Evolutionary conservation across 2,888 invertebrate genomes (phyloP).

Genomic region (Ophonus ardosiacus): DNA sequence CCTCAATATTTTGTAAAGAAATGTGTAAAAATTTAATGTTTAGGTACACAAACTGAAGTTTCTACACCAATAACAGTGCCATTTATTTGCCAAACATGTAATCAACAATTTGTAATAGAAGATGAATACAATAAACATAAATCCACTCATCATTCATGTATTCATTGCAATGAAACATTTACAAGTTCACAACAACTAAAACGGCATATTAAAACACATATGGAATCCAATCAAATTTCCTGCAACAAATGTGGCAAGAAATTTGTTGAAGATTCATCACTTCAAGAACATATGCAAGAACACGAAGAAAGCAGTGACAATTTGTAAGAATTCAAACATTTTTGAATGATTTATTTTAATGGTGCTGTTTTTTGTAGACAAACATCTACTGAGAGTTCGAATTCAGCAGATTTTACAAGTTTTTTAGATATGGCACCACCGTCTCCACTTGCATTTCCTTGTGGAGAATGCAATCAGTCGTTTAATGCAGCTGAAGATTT

Average conservation of each 20-base stretch:
- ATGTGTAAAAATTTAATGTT: not conserved
- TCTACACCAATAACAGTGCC: not conserved
- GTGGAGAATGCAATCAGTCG: slow-evolving; percentile 75
- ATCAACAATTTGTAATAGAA: slow-evolving; percentile 59
- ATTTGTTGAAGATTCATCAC: slow-evolving; percentile 31
- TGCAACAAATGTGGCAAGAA: slow-evolving; percentile 66
- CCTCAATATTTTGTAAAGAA: not conserved
- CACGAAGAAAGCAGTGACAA: slow-evolving; percentile 27
- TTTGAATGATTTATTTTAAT: not conserved
- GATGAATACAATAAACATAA: slow-evolving; percentile 56
- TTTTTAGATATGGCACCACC: slow-evolving; percentile 70
- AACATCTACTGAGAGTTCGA: slow-evolving; percentile 52
- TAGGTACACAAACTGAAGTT: slow-evolving; percentile 34
- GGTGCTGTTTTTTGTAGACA: not conserved
- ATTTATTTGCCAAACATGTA: slow-evolving; percentile 60
- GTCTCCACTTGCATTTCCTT: slow-evolving; percentile 71
- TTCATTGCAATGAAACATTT: slow-evolving; percentile 59
- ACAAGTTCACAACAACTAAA: slow-evolving; percentile 65
- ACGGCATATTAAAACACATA: slow-evolving; percentile 67
- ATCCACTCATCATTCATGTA: slow-evolving; percentile 53
- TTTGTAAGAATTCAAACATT: slow-evolving; percentile 32
- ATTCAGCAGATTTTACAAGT: slow-evolving; percentile 68
- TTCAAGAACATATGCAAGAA: slow-evolving; percentile 24
- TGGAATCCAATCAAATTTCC: slow-evolving; percentile 65
- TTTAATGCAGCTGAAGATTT: slow-evolving; percentile 77